Evolutionary conservation across 2,797 vertebrate genomes (phyloP), one percentile per base, ranked within the genome.

Genomic region (Gymnopithys bicolor): DNA sequence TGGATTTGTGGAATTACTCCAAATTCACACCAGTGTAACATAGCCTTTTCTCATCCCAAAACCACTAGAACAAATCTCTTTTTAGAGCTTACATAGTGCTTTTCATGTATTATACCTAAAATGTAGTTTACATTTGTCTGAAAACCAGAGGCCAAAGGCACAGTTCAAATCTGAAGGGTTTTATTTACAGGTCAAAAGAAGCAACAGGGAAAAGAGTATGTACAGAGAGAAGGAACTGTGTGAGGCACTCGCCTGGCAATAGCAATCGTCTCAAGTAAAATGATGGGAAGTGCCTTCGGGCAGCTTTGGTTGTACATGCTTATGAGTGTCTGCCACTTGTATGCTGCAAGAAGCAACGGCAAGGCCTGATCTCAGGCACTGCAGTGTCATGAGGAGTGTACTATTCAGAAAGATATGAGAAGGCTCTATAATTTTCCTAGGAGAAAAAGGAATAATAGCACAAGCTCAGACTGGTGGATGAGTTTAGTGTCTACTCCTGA

Each of bases 401-500:
- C 55, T 27, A 9, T 53, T 80, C 52, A 85, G 71, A 77, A 84
- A 53, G 33, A 32, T 49, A 59, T 39, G n/a, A 84, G 81, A 80
- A 78, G 41, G 37, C 59, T 93, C 49, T 93, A 10, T 59, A 62
- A 80, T 77, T 58, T 95, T 96, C 46, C 66, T 85, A 41, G 89
- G 28, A 79, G 81, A 52, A 79, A 59, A 84, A 48, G 83, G 81
- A 74, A 74, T 32, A 81, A 48, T 27, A 85, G 70, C 89, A 92
- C 39, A 76, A 67, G 32, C 86, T 96, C 59, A 39, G 63, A 56
- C 8, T 52, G 30, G 30, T 71, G 75, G 84, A 58, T 84, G 87
- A 90, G 21, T 53, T 89, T 80, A 11, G 32, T 80, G 95, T 59
- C 89, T 88, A 25, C 52, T 93, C 94, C 96, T 96, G 95, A 97